These are phyloP conservation scores for Sericinus montela DNA, from an alignment of 2,888 invertebrate genomes.

Conservation along the genomic window DNA sequence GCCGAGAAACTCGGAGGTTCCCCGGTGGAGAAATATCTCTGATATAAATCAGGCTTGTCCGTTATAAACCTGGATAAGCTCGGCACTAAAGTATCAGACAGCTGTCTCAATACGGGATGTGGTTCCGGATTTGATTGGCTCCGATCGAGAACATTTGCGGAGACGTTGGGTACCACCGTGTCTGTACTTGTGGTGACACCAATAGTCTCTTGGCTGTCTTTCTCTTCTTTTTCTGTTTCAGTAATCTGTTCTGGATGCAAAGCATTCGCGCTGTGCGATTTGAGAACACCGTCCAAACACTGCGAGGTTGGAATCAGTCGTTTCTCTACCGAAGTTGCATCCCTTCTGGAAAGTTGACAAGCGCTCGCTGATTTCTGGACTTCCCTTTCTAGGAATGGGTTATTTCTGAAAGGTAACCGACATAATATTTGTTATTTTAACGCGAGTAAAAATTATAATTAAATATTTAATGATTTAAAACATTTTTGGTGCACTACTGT, in stretches of 20 bases:
- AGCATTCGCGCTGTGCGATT: constrained; percentile 68
- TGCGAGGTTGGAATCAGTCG: constrained; percentile 43
- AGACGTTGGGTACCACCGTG: constrained; percentile 49
- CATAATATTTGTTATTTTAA: no score
- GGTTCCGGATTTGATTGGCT: constrained; percentile 27
- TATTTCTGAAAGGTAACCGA: constrained; percentile 49
- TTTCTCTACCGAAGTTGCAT: constrained; percentile 50
- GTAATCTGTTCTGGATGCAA: constrained; percentile 49
- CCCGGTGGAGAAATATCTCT: constrained; percentile 53
- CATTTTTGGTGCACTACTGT: no score
- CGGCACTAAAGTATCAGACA: constrained; percentile 53
- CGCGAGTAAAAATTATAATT: no score
- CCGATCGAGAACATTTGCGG: constrained; percentile 25
- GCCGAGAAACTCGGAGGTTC: constrained; percentile 34
- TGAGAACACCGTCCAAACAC: constrained; percentile 56
- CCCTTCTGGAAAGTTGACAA: constrained; percentile 67
- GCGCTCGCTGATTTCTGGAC: constrained; percentile 84
- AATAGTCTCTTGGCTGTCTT: constrained; percentile 57
- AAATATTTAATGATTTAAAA: no score
- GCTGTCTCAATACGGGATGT: constrained; percentile 43
- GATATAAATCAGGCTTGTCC: constrained; percentile 45
- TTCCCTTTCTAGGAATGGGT: constrained; percentile 75
- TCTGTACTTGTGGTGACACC: constrained; percentile 52
- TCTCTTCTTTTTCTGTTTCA: constrained; percentile 20
- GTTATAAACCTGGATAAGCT: constrained; percentile 45